phyloP scores from a whole-genome alignment of 2,113 vertebrate species.

The Myanophis thanlyinensis region DNA sequence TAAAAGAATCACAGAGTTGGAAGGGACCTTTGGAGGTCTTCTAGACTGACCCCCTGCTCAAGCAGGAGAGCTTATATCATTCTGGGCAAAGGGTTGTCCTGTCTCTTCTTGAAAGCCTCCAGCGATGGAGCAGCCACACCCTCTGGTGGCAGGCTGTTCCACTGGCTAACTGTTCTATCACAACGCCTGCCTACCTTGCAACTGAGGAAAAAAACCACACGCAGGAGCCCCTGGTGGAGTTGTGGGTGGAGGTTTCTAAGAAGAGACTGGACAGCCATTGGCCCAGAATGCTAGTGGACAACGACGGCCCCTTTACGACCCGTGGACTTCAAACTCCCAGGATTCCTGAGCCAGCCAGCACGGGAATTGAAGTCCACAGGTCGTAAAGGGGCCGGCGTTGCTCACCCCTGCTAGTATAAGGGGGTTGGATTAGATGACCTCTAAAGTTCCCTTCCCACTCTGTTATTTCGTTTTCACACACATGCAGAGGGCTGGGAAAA shows the following conservation, averaged over 20 bases:
- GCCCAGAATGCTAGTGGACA: not conserved
- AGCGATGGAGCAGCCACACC: not conserved
- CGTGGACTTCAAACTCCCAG: not conserved
- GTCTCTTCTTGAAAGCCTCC: not conserved
- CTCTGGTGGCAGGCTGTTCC: not conserved
- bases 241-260: no score
- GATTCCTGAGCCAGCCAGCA: not conserved
- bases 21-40: not conserved
- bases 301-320: not conserved
- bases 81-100: not conserved
- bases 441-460: not conserved
- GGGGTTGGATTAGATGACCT: not conserved
- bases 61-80: not conserved
- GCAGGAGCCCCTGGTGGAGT: not conserved
- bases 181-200: accelerated
- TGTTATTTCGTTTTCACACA: no score
- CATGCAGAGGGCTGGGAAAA: no score
- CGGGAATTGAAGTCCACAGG: no score
- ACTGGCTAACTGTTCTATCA: not conserved
- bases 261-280: no score
- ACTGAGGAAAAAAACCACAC: accelerated
- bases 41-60: not conserved
- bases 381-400: no score
- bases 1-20: not conserved
- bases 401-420: no score